phyloP scores from a whole-genome alignment of 30 jellyfish, hydroid and myxozoan genomes.

The Catostylus mosaicus region DNA sequence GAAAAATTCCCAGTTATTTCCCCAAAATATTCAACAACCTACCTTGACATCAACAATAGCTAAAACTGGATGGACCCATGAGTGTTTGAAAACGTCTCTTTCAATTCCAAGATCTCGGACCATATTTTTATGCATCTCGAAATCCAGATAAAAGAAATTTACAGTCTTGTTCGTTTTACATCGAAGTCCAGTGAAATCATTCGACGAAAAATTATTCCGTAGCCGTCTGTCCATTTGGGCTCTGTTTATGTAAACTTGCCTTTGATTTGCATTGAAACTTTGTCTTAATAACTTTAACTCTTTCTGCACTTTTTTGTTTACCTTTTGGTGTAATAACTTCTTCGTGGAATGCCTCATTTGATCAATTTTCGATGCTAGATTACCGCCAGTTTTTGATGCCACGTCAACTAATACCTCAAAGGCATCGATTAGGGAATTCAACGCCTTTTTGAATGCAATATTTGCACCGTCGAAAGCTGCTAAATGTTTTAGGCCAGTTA shows the following conservation, averaged over 20 bases:
- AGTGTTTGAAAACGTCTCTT: not conserved
- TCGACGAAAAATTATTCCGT: constrained; percentile 23
- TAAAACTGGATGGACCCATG: not conserved
- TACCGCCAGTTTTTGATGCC: not conserved
- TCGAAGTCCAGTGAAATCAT: constrained; percentile 74
- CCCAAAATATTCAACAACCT: not conserved
- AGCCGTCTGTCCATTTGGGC: not conserved
- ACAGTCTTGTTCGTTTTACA: constrained; percentile 86
- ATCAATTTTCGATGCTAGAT: not conserved
- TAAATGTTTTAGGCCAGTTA: not conserved
- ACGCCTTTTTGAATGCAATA: not conserved
- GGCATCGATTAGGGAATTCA: constrained; percentile 10
- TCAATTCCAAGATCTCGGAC: constrained; percentile 51
- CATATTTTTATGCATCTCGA: constrained; percentile 51
- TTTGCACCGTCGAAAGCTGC: not conserved
- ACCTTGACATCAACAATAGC: constrained; percentile 62
- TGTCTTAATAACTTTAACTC: not conserved
- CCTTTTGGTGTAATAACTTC: not conserved
- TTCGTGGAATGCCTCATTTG: not conserved
- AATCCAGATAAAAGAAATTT: constrained; percentile 62
- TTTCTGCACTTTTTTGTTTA: not conserved
- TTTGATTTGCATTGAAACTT: not conserved
- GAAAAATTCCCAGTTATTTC: too few species aligned
- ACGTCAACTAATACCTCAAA: constrained; percentile 20
- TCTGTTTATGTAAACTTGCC: not conserved